A percentile compares a stretch with the other conserved stretches of the same genome.
These are phyloP conservation scores for Rissa tridactyla DNA, from an alignment of 2,113 vertebrate species.

Conservation along the genomic window DNA sequence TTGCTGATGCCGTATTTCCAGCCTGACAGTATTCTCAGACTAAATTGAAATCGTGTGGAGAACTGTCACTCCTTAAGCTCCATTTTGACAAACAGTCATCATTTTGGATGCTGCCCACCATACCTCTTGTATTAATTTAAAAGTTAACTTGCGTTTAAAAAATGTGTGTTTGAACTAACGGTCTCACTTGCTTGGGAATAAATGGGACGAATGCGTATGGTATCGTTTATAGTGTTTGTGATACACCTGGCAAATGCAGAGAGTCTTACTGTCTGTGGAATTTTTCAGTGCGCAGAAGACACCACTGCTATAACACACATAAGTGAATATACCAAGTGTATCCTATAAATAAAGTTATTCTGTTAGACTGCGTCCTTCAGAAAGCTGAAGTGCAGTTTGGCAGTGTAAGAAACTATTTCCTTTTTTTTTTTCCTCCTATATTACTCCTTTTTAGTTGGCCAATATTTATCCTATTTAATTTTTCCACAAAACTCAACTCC, in stretches of 20 bases:
- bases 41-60: neutral
- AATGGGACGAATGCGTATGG: neutral
- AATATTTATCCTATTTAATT: neutral
- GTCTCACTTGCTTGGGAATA: neutral
- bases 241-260: neutral
- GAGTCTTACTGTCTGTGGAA: neutral
- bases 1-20: fast-evolving
- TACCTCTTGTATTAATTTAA: neutral
- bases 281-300: neutral
- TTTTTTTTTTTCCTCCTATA: neutral
- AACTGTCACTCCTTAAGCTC: neutral
- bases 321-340: neutral
- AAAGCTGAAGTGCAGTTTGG: neutral
- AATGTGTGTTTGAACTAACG: neutral
- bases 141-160: neutral
- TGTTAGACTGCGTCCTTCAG: neutral
- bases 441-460: neutral
- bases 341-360: neutral
- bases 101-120: neutral
- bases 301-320: neutral
- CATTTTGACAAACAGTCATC: neutral
- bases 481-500: neutral
- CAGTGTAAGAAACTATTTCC: neutral
- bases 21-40: neutral
- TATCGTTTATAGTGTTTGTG: neutral